phyloP scores from a whole-genome alignment of 2,888 invertebrate genomes.

The Coelinius sp. region DNA sequence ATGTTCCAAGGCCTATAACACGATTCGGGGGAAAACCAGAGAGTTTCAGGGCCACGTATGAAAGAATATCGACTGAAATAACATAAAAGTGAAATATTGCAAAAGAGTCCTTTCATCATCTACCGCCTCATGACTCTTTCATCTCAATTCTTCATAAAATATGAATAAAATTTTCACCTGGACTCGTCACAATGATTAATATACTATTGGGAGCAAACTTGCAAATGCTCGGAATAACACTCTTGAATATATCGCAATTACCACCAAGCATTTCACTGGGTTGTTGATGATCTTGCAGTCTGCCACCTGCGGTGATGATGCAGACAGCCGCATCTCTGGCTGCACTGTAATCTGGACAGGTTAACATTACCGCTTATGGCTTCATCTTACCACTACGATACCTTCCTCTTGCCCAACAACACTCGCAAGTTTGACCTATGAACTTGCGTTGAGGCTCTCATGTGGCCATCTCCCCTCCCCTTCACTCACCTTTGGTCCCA shows the following conservation, averaged over 20 bases:
- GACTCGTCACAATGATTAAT: conserved; percentile 65
- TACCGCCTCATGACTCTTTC: not conserved
- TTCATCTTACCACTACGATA: conserved; percentile 28
- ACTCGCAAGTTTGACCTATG: conserved; percentile 13
- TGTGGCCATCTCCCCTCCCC: not conserved
- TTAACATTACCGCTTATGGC: conserved; percentile 37
- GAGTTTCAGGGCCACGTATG: conserved; percentile 75
- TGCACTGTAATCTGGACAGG: conserved; percentile 71
- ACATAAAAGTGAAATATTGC: not conserved
- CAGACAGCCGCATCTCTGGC: conserved; percentile 74
- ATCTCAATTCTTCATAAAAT: not conserved
- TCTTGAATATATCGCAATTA: conserved; percentile 75
- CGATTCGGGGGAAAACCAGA: conserved; percentile 74
- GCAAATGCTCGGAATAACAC: conserved; percentile 75
- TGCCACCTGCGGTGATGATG: conserved; percentile 76
- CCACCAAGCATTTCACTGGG: conserved; percentile 72
- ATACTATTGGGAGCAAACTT: conserved; percentile 75
- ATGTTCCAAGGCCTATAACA: conserved; percentile 75
- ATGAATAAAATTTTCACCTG: conserved; percentile 52
- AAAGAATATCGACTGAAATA: conserved; percentile 73
- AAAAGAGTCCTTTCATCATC: not conserved
- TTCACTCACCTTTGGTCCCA: conserved; percentile 61
- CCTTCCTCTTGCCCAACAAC: not conserved
- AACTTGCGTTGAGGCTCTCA: not conserved
- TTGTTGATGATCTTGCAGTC: conserved; percentile 73